These are phyloP conservation scores for Sminthopsis crassicaudata DNA, from an alignment of 2,113 vertebrate species.

Conservation along the genomic window DNA sequence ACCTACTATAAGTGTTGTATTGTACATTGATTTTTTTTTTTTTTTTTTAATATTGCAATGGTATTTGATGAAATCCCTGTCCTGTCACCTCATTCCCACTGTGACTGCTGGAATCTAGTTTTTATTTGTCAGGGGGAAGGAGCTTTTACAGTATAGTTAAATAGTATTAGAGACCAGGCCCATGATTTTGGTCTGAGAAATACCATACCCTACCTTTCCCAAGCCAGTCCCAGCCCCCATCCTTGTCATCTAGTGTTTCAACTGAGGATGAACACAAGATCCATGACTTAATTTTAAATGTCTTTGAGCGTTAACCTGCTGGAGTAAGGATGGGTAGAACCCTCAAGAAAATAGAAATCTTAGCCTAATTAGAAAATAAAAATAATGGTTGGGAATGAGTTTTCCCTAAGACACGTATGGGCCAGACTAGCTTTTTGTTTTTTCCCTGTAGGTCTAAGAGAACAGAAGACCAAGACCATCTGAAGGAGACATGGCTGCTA, in stretches of 20 bases:
- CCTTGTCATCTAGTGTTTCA: not conserved
- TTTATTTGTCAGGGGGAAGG: not conserved
- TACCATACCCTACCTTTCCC: not conserved
- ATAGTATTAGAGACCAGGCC: not conserved
- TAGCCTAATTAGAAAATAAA: not conserved
- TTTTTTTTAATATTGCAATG: conserved; percentile 1
- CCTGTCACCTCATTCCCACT: not conserved
- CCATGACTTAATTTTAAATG: not conserved
- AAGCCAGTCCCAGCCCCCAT: not conserved
- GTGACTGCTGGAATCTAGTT: not conserved
- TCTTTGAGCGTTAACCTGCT: not conserved
- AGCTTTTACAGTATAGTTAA: not conserved
- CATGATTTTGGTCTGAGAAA: not conserved
- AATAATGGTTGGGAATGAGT: not conserved
- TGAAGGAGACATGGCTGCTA: conserved; percentile 85
- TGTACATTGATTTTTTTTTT: not conserved
- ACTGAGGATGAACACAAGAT: not conserved
- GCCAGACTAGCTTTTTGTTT: conserved; percentile 35
- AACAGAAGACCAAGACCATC: conserved; percentile 25
- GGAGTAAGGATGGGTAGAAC: too few species aligned
- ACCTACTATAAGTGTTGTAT: not conserved
- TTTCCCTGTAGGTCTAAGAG: conserved; percentile 70
- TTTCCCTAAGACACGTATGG: not conserved
- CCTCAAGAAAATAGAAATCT: not conserved
- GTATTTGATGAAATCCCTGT: not conserved